Conservation (phyloP, 2,888 invertebrate species). For the Monochamus alternatus region DNA sequence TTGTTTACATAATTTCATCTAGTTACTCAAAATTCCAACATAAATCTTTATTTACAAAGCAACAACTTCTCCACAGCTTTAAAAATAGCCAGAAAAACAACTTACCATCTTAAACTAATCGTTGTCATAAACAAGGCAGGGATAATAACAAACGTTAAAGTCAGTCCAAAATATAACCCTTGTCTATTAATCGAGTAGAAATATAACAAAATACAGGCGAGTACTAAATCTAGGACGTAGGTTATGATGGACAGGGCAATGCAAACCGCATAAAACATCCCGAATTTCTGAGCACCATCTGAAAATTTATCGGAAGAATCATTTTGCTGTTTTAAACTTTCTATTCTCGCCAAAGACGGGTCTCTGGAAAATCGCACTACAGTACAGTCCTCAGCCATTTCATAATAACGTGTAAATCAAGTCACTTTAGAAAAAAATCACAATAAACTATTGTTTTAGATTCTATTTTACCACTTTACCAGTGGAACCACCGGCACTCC, state of each 20-base stretch:
- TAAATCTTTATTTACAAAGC: too few species aligned
- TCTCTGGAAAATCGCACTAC: constrained; percentile 70
- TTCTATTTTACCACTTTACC: too few species aligned
- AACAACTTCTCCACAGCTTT: background rate
- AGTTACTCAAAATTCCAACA: too few species aligned
- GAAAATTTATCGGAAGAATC: constrained; percentile 65
- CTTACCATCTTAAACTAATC: constrained; percentile 73
- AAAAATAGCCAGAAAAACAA: constrained; percentile 35
- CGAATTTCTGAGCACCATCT: constrained; percentile 65
- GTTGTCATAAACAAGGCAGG: constrained; percentile 73
- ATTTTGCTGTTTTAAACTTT: constrained; percentile 63
- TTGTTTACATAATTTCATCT: too few species aligned
- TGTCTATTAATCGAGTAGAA: constrained; percentile 68
- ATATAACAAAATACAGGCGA: constrained; percentile 69
- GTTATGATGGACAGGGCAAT: constrained; percentile 70
- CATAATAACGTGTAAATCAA: constrained; percentile 30
- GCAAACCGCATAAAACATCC: constrained; percentile 68
- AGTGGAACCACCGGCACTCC: too few species aligned
- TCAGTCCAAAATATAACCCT: constrained; percentile 71
- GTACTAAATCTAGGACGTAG: constrained; percentile 69
- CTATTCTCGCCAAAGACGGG: constrained; percentile 68
- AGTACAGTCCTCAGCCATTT: constrained; percentile 70
- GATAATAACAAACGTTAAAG: constrained; percentile 72
- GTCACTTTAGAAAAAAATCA: constrained; percentile 8
- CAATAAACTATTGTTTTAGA: background rate